Conservation (phyloP, 2,797 vertebrate genomes). For the Nyctalus aviator region DNA sequence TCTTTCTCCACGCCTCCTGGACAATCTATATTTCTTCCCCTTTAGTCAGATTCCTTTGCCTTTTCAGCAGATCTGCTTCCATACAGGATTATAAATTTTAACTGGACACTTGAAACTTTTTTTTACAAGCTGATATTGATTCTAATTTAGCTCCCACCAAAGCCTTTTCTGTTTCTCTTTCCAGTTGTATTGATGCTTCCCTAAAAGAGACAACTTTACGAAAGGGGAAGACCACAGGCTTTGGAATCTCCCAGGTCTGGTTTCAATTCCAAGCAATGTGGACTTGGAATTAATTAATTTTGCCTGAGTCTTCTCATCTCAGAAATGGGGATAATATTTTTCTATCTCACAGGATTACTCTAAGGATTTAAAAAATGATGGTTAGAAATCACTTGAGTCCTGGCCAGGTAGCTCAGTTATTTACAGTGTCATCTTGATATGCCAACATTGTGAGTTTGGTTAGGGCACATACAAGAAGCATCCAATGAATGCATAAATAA, state of each 20-base stretch:
- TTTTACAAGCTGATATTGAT: background rate
- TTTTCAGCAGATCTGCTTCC: background rate
- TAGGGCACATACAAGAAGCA: background rate
- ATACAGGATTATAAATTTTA: background rate
- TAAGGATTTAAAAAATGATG: background rate
- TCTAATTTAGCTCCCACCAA: background rate
- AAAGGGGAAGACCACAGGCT: background rate
- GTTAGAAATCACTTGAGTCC: background rate
- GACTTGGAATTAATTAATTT: background rate
- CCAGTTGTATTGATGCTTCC: background rate
- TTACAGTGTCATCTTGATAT: background rate
- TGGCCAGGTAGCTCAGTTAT: background rate
- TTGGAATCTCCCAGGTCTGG: background rate
- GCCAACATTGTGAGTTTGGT: background rate
- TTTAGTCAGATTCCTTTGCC: background rate
- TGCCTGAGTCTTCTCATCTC: background rate
- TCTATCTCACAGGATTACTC: background rate
- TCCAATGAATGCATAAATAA: background rate
- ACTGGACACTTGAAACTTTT: background rate
- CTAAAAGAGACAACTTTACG: background rate
- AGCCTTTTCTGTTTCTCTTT: background rate
- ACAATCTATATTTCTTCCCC: background rate
- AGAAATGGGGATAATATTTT: constrained; percentile 8
- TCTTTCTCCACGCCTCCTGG: background rate
- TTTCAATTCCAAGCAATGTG: background rate